Evolutionary conservation across 2,888 invertebrate genomes (phyloP), one percentile per base, ranked within the genome.

Genomic region (Amitus sp.): DNA sequence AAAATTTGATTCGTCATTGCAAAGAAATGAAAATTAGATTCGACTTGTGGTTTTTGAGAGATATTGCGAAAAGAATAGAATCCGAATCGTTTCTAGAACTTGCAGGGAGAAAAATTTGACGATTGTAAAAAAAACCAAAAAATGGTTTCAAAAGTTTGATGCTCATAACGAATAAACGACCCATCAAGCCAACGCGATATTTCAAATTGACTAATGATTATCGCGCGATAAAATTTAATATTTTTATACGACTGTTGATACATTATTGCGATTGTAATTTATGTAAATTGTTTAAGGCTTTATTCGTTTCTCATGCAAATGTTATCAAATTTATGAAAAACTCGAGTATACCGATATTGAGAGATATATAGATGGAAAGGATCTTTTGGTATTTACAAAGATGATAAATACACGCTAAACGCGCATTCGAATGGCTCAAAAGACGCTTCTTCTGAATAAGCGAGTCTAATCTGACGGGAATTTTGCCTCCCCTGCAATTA

Each of bases 401-500:
- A 42, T 42, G 42, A 42, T 42, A 42, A 42, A 42, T 42, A 19
- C 42, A 19, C 42, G 42, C 18, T 18, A 9, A 10, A 12, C 18
- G 13, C 17, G 17, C 39, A 39, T 39, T 39, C 18, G 18, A 39
- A 39, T 39, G 15, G 13, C 39, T 9, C 17, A 13, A 17, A 10
- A 39, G 17, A 42, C 42, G 42, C 42, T 19, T 42, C n/a, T 42
- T 42, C 18, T 42, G 20, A 42, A 42, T 42, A 42, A 42, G 18
- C 42, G 42, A 19, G n/a, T 19, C 42, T 42, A 42, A 42, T 42
- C 42, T 42, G 42, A 42, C 42, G 20, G 10, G 42, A 42, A 42
- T 42, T 42, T 19, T 20, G 10, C 42, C 19, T 42, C 42, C 9
- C n/a, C 18, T 42, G 42, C 42, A 42, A 42, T 42, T 42, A 42